Base-by-base conservation (phyloP, 1,140 invertebrate genomes). In the Gerris buenoi region DNA sequence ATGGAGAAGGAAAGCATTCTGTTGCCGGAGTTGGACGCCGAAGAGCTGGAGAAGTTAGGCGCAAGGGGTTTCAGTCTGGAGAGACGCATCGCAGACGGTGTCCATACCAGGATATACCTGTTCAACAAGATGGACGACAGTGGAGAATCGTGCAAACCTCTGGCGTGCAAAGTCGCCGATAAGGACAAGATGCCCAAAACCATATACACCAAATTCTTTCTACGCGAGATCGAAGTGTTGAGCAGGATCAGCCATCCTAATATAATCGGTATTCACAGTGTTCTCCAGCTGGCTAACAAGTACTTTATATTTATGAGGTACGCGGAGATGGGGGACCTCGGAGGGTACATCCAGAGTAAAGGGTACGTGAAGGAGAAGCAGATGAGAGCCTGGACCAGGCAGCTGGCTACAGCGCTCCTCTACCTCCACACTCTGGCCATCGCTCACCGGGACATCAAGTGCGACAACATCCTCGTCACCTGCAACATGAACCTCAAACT, bases 391-490 rank as follows among this genome's bases (percentile, higher is more conserved):
- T 90, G 87, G 87, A 81, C 87, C 69, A 75, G 83, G 18, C 86
- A 89, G 72, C 79, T 90, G 14, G 70, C 81, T 25, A 76, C 84
- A 26, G 85, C 81, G 75, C 71, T 87, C 1, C 79, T 84, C 60
- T 90, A 90, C 76, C 79, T 90, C 58, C 89, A 91, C 72, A 79
- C 82, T 33, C 79, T 86, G 75, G 83, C 87, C 56, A 85, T 92
- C 62, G 86, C 85, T 0, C 88, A 91, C 73, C 76, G 89, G 68
- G 86, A 88, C 75, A 75, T 88, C 46, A 90, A 91, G 77, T 90
- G 88, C 74, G 88, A 90, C 77, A 91, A 91, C 73, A 79, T 89
- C 63, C 76, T 90, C 5, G 79, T 91, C 15, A 88, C 88, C 0
- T 76, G 78, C 15, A 82, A 84, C 72, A 84, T 83, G 70, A 88